Evolutionary conservation across 2,888 invertebrate genomes (phyloP), one percentile per base, ranked within the genome.

Genomic region (Meteorus cinctellus): DNA sequence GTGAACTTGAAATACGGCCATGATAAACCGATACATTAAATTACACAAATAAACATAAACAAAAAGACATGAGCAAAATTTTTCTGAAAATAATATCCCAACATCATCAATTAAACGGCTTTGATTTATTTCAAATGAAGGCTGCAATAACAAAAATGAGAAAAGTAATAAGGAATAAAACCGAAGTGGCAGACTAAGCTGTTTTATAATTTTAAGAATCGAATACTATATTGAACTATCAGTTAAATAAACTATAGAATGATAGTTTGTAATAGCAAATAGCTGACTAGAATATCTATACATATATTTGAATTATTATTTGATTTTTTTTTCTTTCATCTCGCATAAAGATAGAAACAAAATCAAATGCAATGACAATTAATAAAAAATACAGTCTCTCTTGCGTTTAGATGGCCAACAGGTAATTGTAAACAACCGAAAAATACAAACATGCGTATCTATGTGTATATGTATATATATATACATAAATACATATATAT

Each of bases 141-240:
- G 82, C 84, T 87, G 86, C 86, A 86, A 85, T 86, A 84, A 82
- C 79, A 77, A 79, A 77, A 83, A 80, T 80, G 76, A 86, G 81
- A 55, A 19, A n/a, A 55, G 16, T 48, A 55, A 19, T 8, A 10
- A 24, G 2, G 6, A 55, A 55, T 55, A 55, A 48, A 55, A 55
- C n/a, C 55, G 55, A 55, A 55, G 55, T n/a, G 81, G 84, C 84
- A 86, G 85, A 85, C 85, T 83, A 85, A 85, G 84, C 84, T 85
- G 85, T 87, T 86, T 86, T 85, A 84, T 85, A 86, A 85, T 86
- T 85, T 84, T 86, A 86, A 84, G 85, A 24, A 84, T 81, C 84
- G 82, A 84, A 82, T 83, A 82, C 83, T 84, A 86, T 85, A 84
- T 81, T 78, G 77, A 79, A 84, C 85, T 86, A 86, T 86, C 84